Evolutionary conservation across 1,140 invertebrate species (phyloP).

Genomic region (Penaeus chinensis): DNA sequence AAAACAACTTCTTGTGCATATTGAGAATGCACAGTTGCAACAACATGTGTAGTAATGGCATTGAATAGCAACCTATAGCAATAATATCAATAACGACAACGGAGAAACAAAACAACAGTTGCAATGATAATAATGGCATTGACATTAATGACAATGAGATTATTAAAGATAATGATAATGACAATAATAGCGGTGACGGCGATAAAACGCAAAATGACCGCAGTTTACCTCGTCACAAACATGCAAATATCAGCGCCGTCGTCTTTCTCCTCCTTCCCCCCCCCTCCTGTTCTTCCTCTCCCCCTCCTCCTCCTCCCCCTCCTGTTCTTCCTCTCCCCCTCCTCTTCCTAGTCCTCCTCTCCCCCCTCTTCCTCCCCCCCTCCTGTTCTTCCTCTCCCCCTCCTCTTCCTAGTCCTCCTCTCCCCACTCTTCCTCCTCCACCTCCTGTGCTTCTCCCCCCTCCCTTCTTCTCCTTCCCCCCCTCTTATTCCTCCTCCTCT

Average conservation of each 20-base stretch:
- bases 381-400: not conserved
- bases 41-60: no score
- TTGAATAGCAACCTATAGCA: no score
- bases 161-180: no score
- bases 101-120: no score
- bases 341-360: constrained; percentile 22
- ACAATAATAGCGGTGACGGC: no score
- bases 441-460: not conserved
- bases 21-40: no score
- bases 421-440: not conserved
- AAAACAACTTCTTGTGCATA: no score
- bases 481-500: not conserved
- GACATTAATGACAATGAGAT: no score
- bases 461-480: constrained; percentile 7
- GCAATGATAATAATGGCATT: no score
- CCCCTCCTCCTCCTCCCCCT: not conserved
- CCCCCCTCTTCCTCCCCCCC: not conserved
- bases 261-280: not conserved
- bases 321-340: not conserved
- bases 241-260: not conserved
- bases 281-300: not conserved
- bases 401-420: not conserved
- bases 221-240: not conserved
- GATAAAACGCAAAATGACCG: no score
- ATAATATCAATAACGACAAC: no score